Evolutionary conservation across 2,113 vertebrate genomes (phyloP).

Genomic region (Gulo gulo): DNA sequence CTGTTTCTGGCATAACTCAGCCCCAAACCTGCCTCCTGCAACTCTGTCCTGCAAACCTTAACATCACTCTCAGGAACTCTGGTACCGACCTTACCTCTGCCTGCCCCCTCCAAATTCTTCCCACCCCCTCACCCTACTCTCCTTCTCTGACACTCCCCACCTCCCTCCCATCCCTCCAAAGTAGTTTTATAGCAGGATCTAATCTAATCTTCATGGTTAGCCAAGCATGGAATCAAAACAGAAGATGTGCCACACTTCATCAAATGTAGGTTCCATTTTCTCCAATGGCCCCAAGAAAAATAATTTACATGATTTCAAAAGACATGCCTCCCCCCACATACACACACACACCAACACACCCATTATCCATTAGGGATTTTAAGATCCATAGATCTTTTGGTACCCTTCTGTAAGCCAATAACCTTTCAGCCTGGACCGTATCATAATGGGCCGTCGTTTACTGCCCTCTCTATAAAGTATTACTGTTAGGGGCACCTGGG

Average conservation of each 20-base stretch:
- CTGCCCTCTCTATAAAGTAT: background rate
- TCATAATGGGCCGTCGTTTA: background rate
- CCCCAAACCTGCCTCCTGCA: background rate
- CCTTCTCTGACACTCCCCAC: background rate
- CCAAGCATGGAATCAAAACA: background rate
- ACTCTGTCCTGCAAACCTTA: background rate
- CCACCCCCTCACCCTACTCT: background rate
- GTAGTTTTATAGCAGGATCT: background rate
- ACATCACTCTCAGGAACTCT: background rate
- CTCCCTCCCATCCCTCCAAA: background rate
- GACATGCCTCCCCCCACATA: too few relatives aligned
- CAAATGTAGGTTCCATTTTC: background rate
- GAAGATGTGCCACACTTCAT: background rate
- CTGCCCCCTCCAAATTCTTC: background rate
- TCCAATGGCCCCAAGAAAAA: background rate
- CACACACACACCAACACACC: too few relatives aligned
- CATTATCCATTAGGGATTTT: background rate
- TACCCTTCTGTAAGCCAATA: background rate
- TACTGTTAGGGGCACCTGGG: too few relatives aligned
- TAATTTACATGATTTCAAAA: background rate
- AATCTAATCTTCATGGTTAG: background rate
- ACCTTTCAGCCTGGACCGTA: background rate
- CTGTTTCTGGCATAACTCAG: background rate
- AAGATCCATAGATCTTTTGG: background rate
- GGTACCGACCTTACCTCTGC: background rate